phyloP scores from a whole-genome alignment of 2,113 vertebrate species.

The Vulpes ferrilata region DNA sequence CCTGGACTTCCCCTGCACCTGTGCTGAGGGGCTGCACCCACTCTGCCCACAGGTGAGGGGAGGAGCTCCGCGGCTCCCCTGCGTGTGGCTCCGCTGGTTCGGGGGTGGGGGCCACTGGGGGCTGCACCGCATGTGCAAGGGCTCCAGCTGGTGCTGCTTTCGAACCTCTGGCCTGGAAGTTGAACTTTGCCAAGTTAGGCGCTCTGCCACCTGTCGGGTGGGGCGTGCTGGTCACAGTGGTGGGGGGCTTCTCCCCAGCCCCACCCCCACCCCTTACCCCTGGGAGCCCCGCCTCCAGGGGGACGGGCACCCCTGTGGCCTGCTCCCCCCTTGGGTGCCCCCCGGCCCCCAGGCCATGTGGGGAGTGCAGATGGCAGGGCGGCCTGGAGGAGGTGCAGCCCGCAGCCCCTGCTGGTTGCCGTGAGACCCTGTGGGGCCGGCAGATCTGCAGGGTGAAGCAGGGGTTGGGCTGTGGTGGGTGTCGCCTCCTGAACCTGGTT shows the following conservation, averaged over 20 bases:
- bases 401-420: background rate
- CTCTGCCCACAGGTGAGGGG: background rate
- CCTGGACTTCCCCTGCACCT: background rate
- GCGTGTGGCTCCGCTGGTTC: background rate
- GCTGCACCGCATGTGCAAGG: background rate
- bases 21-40: background rate
- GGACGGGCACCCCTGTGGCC: background rate
- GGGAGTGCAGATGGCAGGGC: background rate
- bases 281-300: background rate
- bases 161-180: background rate
- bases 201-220: background rate
- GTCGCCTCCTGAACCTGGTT: background rate
- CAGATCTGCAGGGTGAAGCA: background rate
- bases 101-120: no score
- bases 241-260: background rate
- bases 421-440: background rate
- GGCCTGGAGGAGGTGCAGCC: no score
- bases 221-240: background rate
- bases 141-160: background rate
- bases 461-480: background rate
- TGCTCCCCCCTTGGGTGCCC: background rate
- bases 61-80: background rate
- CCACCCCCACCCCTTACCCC: no score
- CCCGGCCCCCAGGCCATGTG: background rate
- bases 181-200: background rate